Evolutionary conservation across 2,113 vertebrate genomes (phyloP).

Genomic region (Protomyctophum bolini): DNA sequence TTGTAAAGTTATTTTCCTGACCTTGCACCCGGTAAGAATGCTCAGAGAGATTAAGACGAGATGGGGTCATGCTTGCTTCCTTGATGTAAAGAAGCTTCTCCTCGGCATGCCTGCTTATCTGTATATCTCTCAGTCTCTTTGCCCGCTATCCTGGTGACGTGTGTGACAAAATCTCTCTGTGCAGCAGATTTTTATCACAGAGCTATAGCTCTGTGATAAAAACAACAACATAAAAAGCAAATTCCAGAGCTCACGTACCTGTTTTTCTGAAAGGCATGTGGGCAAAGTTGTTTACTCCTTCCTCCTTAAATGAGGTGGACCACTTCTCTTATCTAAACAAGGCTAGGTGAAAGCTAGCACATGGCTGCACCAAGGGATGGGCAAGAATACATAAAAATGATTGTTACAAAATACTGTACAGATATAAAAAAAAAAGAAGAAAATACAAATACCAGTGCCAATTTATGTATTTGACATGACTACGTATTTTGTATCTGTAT

Average conservation of each 20-base stretch:
- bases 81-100: background rate
- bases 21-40: too few relatives aligned
- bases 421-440: too few relatives aligned
- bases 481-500: too few relatives aligned
- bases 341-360: too few relatives aligned
- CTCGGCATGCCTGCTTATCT: background rate
- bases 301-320: constrained; percentile 28
- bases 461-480: too few relatives aligned
- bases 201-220: background rate
- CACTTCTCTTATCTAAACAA: constrained; percentile 28
- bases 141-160: background rate
- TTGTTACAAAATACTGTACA: too few relatives aligned
- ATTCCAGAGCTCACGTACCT: background rate
- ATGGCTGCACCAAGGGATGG: too few relatives aligned
- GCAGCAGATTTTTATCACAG: background rate
- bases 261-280: background rate
- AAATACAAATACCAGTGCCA: too few relatives aligned
- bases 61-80: too few relatives aligned
- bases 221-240: background rate
- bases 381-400: too few relatives aligned
- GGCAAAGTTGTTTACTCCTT: constrained; percentile 25
- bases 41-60: too few relatives aligned
- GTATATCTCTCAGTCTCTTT: background rate
- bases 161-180: constrained; percentile 28
- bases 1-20: too few relatives aligned